Evolutionary conservation across 2,797 vertebrate genomes (phyloP).

Genomic region (Muraenolepis orangiensis): DNA sequence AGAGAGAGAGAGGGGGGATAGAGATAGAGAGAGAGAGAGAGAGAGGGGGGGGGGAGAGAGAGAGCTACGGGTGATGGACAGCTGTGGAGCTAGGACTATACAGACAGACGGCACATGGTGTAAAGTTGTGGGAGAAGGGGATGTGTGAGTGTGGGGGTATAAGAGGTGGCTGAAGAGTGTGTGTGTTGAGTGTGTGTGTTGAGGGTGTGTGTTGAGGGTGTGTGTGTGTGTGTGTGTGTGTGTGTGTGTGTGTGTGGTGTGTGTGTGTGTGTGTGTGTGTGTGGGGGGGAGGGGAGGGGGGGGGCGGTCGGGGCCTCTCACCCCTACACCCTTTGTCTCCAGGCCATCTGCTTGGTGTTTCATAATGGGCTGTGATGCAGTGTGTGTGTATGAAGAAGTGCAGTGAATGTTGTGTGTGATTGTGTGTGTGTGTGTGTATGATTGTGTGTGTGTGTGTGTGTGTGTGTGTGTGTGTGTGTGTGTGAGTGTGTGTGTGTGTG

Average conservation of each 20-base stretch:
- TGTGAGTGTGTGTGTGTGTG: constrained; percentile 2
- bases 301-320: constrained; percentile 34
- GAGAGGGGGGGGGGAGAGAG: not conserved
- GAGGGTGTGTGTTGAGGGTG: constrained; percentile 21
- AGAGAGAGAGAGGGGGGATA: constrained; percentile 7
- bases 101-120: constrained; percentile 9
- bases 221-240: not conserved
- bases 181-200: constrained; percentile 15
- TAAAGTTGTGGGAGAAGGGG: not conserved
- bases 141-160: not conserved
- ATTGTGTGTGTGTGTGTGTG: constrained; percentile 1
- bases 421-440: not conserved
- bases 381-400: constrained; percentile 10
- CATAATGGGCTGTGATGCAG: constrained; percentile 39
- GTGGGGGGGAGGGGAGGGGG: constrained; percentile 7
- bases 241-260: no score
- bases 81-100: constrained; percentile 32
- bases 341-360: constrained; percentile 61
- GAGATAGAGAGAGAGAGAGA: not conserved
- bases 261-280: constrained; percentile 19
- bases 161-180: not conserved
- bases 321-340: constrained; percentile 58
- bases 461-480: constrained; percentile 8
- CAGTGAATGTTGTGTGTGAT: constrained; percentile 15
- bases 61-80: constrained; percentile 21